Conservation (phyloP, 2,888 invertebrate species). For the Imbricaverruca yamaguchii region DNA sequence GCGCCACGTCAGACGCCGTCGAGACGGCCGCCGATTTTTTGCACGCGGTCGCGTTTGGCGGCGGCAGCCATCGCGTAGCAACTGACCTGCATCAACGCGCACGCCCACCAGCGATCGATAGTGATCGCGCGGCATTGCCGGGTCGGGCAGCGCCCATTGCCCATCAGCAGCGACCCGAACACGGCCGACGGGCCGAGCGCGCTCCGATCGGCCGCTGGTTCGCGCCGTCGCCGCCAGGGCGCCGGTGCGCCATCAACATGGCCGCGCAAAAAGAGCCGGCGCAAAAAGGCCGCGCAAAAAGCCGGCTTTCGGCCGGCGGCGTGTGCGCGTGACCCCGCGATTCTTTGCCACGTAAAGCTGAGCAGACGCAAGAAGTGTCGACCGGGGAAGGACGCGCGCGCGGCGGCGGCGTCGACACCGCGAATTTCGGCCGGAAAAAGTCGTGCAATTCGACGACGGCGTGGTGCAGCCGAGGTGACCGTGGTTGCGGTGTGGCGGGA, state of each 20-base stretch:
- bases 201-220: neutral
- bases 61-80: too few relatives aligned
- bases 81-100: too few relatives aligned
- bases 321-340: conserved; percentile 9
- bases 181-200: too few relatives aligned
- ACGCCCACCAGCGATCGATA: too few relatives aligned
- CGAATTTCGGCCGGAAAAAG: neutral
- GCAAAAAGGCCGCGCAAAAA: conserved; percentile 9
- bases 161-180: too few relatives aligned
- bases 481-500: too few relatives aligned
- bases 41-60: too few relatives aligned
- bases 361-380: conserved; percentile 15
- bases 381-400: neutral
- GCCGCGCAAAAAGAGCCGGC: conserved; percentile 35
- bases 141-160: too few relatives aligned
- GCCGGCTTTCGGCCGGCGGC: neutral
- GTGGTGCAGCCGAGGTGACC: too few relatives aligned
- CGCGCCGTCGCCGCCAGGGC: conserved; percentile 25
- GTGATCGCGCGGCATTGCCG: too few relatives aligned
- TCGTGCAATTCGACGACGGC: neutral
- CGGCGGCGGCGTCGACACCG: neutral
- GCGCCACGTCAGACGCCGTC: too few relatives aligned
- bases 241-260: conserved; percentile 37
- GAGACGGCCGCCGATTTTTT: too few relatives aligned
- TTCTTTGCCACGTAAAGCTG: neutral